phyloP scores from a whole-genome alignment of 2,888 invertebrate genomes.

The Prenolepis imparis region DNA sequence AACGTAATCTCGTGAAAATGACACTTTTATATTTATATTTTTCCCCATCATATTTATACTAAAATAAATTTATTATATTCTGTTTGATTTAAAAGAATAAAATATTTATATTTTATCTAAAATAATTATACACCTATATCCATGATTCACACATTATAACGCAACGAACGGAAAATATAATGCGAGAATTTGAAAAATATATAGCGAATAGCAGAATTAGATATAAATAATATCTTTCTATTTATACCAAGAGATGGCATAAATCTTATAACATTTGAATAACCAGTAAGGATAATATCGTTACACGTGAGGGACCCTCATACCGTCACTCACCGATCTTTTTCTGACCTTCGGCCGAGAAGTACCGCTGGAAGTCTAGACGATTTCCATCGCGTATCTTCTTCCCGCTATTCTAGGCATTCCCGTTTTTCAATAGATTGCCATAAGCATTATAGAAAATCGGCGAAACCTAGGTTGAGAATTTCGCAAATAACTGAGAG shows the following conservation, averaged over 20 bases:
- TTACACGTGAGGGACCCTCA: slow-evolving; percentile 1
- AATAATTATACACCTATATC: neutral
- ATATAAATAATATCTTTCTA: neutral
- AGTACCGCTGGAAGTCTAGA: neutral
- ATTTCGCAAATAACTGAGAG: neutral
- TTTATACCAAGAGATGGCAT: neutral
- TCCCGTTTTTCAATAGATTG: slow-evolving; percentile 22
- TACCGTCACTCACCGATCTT: neutral
- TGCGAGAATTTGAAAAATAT: slow-evolving; percentile 8
- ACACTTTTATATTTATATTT: neutral
- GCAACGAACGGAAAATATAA: neutral
- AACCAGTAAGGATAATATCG: slow-evolving; percentile 9
- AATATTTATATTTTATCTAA: neutral
- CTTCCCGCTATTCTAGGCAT: slow-evolving; percentile 30
- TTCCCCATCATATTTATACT: neutral
- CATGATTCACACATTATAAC: neutral
- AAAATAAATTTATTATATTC: slow-evolving; percentile 4
- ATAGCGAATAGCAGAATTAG: neutral
- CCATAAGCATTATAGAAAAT: neutral
- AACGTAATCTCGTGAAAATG: neutral
- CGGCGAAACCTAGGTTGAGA: neutral
- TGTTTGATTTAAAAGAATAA: too few species aligned
- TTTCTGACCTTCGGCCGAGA: neutral
- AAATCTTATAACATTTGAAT: neutral
- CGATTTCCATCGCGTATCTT: slow-evolving; percentile 21